These are phyloP conservation scores for Vollenhovia emeryi DNA, from an alignment of 1,140 invertebrate species.

Conservation along the genomic window DNA sequence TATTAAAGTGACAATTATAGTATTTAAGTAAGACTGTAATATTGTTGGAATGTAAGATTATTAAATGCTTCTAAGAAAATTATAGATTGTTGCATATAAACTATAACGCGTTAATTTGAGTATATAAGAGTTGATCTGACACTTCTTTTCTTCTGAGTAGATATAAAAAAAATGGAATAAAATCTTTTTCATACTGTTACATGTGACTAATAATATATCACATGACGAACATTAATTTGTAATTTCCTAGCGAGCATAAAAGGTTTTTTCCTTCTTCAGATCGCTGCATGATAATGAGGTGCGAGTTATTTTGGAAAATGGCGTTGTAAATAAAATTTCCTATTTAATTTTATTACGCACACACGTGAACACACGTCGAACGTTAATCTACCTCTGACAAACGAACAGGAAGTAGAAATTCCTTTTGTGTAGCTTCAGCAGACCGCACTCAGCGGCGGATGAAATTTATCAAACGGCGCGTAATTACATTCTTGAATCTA, in stretches of 20 bases:
- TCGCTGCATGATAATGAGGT: background rate
- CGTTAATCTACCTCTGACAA: constrained; percentile 41
- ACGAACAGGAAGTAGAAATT: constrained; percentile 29
- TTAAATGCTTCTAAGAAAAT: too few species aligned
- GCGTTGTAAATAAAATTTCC: too few species aligned
- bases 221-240: background rate
- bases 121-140: too few species aligned
- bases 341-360: constrained; percentile 12
- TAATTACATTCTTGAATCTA: constrained; percentile 47
- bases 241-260: background rate
- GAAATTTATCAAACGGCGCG: constrained; percentile 35
- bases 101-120: too few species aligned
- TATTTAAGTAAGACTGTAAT: too few species aligned
- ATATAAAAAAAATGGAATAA: background rate
- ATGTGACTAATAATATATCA: too few species aligned
- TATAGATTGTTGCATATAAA: too few species aligned
- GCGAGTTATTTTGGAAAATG: background rate
- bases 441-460: constrained; percentile 7
- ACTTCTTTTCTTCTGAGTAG: too few species aligned
- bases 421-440: constrained; percentile 33
- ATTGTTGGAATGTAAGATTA: too few species aligned
- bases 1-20: too few species aligned
- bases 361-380: background rate
- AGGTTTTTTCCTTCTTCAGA: background rate
- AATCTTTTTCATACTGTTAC: background rate